phyloP scores from a whole-genome alignment of 30 jellyfish, hydroid and myxozoan genomes.

The Aurelia aurita region DNA sequence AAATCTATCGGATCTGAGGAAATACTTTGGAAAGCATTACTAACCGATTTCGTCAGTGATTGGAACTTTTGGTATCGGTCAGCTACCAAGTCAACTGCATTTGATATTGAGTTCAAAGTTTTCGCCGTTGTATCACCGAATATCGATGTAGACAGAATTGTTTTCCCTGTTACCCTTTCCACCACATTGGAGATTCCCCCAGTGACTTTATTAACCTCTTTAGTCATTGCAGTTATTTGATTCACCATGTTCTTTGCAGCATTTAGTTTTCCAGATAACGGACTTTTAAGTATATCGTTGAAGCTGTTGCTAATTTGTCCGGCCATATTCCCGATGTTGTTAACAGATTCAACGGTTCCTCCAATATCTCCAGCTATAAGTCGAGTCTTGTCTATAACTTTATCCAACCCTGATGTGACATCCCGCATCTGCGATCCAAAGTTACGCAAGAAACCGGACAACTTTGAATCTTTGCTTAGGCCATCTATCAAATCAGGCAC shows the following conservation, averaged over 20 bases:
- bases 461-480: conserved; percentile 52
- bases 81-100: conserved; percentile 79
- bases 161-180: conserved; percentile 78
- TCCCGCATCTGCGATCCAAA: conserved; percentile 85
- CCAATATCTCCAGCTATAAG: conserved; percentile 76
- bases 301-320: conserved; percentile 71
- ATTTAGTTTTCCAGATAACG: conserved; percentile 63
- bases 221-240: conserved; percentile 64
- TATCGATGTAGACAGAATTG: conserved; percentile 55
- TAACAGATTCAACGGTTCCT: conserved; percentile 58
- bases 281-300: conserved; percentile 67
- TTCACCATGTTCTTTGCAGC: conserved; percentile 56
- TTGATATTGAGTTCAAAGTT: conserved; percentile 59
- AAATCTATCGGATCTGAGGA: conserved; percentile 88
- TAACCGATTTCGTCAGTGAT: conserved; percentile 74
- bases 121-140: conserved; percentile 82
- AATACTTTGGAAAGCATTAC: conserved; percentile 80
- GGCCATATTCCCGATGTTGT: conserved; percentile 45
- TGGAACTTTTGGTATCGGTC: conserved; percentile 89
- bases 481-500: conserved; percentile 73
- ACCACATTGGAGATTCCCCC: conserved; percentile 69
- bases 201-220: conserved; percentile 73
- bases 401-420: conserved; percentile 73
- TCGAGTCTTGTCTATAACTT: conserved; percentile 67
- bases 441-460: conserved; percentile 77